phyloP scores from a whole-genome alignment of 1,140 invertebrate genomes.

The Hydropsyche tenuis region DNA sequence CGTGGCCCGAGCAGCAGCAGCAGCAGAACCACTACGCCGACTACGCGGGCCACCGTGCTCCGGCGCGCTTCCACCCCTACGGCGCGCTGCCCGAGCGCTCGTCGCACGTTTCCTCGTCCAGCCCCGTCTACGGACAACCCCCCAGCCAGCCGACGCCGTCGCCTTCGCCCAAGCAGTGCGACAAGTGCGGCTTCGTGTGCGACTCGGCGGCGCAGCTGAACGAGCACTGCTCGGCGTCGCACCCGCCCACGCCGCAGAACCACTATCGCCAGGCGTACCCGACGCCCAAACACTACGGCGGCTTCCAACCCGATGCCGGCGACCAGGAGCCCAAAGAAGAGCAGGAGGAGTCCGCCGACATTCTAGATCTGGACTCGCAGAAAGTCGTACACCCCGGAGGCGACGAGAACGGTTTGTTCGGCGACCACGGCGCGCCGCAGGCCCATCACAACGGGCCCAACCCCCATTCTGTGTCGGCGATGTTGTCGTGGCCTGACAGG shows the following conservation, averaged over 20 bases:
- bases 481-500: slow-evolving; percentile 65
- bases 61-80: slow-evolving; percentile 62
- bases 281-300: slow-evolving; percentile 59
- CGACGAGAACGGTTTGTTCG: slow-evolving; percentile 60
- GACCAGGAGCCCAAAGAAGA: slow-evolving; percentile 66
- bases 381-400: slow-evolving; percentile 76
- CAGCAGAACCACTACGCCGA: slow-evolving; percentile 62
- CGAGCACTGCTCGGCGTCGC: slow-evolving; percentile 74
- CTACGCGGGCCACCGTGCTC: slow-evolving; percentile 58
- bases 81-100: slow-evolving; percentile 61
- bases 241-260: slow-evolving; percentile 65
- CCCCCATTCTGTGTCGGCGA: slow-evolving; percentile 67
- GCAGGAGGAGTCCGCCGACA: slow-evolving; percentile 76
- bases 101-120: slow-evolving; percentile 69
- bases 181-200: slow-evolving; percentile 80
- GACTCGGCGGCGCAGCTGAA: slow-evolving; percentile 72
- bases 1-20: slow-evolving; percentile 54
- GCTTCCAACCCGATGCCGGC: slow-evolving; percentile 53
- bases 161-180: slow-evolving; percentile 74
- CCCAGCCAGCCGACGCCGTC: slow-evolving; percentile 66
- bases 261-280: slow-evolving; percentile 60
- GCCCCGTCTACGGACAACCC: slow-evolving; percentile 67
- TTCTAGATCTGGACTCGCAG: slow-evolving; percentile 87
- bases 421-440: slow-evolving; percentile 62
- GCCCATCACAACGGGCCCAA: slow-evolving; percentile 60